Evolutionary conservation across 2,888 invertebrate genomes (phyloP).

Genomic region (Dioctria rufipes): DNA sequence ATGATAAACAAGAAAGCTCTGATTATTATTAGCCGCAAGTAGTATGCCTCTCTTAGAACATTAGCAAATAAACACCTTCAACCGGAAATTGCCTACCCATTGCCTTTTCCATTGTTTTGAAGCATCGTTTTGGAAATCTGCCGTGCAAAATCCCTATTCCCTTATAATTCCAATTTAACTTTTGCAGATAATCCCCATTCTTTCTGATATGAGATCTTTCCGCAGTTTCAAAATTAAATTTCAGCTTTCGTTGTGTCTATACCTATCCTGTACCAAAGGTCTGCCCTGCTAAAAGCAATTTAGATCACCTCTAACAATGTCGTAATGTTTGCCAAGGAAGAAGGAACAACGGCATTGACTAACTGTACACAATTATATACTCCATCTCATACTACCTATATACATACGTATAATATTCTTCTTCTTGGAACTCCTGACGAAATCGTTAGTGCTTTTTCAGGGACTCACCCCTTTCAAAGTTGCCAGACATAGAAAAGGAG

Average conservation of each 20-base stretch:
- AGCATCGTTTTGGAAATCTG: no score
- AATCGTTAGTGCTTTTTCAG: slow-evolving; percentile 15
- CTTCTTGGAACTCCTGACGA: neutral
- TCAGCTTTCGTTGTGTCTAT: neutral
- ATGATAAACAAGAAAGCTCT: no score
- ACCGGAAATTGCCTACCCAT: no score
- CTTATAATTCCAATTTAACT: neutral
- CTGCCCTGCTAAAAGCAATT: neutral
- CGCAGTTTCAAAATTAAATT: slow-evolving; percentile 39
- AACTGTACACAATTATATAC: neutral
- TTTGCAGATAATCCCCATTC: neutral
- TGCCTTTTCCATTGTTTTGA: no score
- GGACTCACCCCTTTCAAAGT: slow-evolving; percentile 11
- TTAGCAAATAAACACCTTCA: no score
- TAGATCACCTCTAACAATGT: slow-evolving; percentile 20
- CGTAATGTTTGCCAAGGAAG: slow-evolving; percentile 9
- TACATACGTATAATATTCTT: neutral
- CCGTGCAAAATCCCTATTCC: neutral
- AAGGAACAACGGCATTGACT: slow-evolving; percentile 28
- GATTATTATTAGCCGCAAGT: no score
- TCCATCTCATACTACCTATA: neutral
- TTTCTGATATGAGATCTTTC: neutral
- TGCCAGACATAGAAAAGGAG: slow-evolving; percentile 47
- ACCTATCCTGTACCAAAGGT: neutral
- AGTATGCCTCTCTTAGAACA: no score